Evolutionary conservation across 2,113 vertebrate species (phyloP), one percentile per base, ranked within the genome.

Genomic region (Pachycephala philippinensis): DNA sequence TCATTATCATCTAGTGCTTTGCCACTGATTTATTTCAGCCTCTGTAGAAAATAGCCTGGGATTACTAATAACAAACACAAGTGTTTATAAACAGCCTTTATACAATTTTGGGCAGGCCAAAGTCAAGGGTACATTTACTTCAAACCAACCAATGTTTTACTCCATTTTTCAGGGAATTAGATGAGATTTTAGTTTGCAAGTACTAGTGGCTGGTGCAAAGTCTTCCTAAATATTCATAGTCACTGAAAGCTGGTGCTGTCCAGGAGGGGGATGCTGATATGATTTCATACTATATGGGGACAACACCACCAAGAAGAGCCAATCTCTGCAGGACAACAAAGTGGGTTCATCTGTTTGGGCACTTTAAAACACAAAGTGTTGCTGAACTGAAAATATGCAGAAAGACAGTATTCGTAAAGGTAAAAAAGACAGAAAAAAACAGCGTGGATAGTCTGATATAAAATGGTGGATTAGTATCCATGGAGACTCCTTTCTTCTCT

Each of bases 381-480:
- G 72, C 65, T 93, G 39, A 87, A 84, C 47, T 49, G 72, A 89
- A 90, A 92, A 63, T 56, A 57, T 1, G 5, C 69, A 88, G 66
- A 95, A 94, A 90, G 66, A 91, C 23, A 53, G 42, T 35, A 64
- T 84, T 78, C 47, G 90, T 66, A 80, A 84, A 95, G 50, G 68
- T 68, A 40, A 93, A 76, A 78, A 76, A 61, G 56, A 79, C 80
- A 90, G 59, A 69, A 84, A 80, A 56, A 45, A 89, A 56, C 45
- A n/a, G 35, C 63, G 68, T 56, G 35, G 39, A 30, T 76, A 72
- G 77, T 53, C 52, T 71, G 81, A 75, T 35, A 90, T 87, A 88
- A 95, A 60, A 77, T 86, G 71, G 79, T 89, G 95, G 80, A 92
- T 96, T 95, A 90, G 79, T 94, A 92, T 90, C 76, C 76, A 92